phyloP scores from a whole-genome alignment of 2,888 invertebrate genomes.

The Hetaerina titia region DNA sequence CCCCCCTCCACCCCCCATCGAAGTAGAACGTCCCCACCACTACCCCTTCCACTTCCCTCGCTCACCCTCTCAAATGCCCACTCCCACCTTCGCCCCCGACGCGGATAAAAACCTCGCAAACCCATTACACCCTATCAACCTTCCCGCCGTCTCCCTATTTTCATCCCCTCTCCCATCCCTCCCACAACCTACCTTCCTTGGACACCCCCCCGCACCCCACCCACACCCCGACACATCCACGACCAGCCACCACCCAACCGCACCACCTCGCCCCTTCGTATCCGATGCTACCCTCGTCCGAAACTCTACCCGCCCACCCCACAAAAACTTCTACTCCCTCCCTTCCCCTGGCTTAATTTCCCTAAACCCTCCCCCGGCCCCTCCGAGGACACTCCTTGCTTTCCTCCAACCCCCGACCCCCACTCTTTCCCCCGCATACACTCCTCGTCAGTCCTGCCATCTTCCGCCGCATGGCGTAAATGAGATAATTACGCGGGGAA shows the following conservation, averaged over 20 bases:
- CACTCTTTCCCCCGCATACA: background rate
- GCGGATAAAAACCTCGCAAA: constrained; percentile 20
- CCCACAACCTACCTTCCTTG: background rate
- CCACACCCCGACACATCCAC: background rate
- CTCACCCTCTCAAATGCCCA: background rate
- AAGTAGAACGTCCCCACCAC: too few relatives aligned
- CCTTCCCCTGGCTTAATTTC: too few relatives aligned
- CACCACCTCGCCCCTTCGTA: too few relatives aligned
- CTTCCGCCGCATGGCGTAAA: constrained; percentile 59
- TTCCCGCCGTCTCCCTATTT: constrained; percentile 13
- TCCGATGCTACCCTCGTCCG: too few relatives aligned
- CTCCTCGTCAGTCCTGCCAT: constrained; percentile 7
- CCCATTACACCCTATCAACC: constrained; percentile 62
- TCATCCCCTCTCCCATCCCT: background rate
- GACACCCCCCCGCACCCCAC: background rate
- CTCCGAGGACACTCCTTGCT: background rate
- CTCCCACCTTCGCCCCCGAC: background rate
- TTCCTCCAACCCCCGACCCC: background rate
- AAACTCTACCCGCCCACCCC: too few relatives aligned
- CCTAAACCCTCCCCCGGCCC: background rate
- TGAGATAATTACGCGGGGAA: constrained; percentile 57
- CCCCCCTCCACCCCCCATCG: too few relatives aligned
- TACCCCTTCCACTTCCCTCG: background rate
- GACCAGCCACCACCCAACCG: background rate
- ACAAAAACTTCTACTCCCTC: too few relatives aligned